Percentiles rank a stretch among this genome's conserved stretches.
phyloP scores from a whole-genome alignment of 2,888 invertebrate genomes.

The Sphaerophoria rueppellii region DNA sequence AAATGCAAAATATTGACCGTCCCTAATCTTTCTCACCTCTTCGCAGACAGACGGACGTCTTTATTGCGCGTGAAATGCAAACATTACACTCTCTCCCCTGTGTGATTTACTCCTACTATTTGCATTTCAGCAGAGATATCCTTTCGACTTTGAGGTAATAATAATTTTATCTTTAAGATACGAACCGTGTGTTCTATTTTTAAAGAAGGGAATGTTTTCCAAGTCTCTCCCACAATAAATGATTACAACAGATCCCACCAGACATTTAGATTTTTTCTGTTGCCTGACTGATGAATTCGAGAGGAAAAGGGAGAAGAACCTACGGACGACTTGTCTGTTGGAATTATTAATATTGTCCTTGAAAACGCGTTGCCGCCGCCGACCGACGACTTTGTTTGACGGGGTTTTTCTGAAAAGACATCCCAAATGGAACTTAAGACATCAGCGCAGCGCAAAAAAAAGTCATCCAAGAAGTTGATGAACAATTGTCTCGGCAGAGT shows the following conservation, averaged over 20 bases:
- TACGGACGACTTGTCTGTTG: conserved; percentile 59
- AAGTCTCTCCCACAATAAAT: conserved; percentile 57
- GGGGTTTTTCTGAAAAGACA: conserved; percentile 35
- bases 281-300: conserved; percentile 1
- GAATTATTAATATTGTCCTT: conserved; percentile 71
- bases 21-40: not conserved
- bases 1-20: conserved; percentile 50
- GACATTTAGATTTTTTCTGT: conserved; percentile 3
- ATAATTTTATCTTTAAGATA: conserved; percentile 52
- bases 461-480: conserved; percentile 46
- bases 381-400: conserved; percentile 13
- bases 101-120: conserved; percentile 6
- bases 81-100: conserved; percentile 40
- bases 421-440: not conserved
- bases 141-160: conserved; percentile 47
- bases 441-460: not conserved
- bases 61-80: conserved; percentile 43
- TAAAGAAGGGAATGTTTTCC: conserved; percentile 24
- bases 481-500: conserved; percentile 55
- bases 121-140: not conserved
- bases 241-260: conserved; percentile 58
- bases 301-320: not conserved
- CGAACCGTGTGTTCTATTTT: conserved; percentile 56
- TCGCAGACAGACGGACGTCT: not conserved
- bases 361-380: conserved; percentile 45